Evolutionary conservation across 1,140 invertebrate genomes (phyloP), one percentile per base, ranked within the genome.

Genomic region (Leptinotarsa texana): DNA sequence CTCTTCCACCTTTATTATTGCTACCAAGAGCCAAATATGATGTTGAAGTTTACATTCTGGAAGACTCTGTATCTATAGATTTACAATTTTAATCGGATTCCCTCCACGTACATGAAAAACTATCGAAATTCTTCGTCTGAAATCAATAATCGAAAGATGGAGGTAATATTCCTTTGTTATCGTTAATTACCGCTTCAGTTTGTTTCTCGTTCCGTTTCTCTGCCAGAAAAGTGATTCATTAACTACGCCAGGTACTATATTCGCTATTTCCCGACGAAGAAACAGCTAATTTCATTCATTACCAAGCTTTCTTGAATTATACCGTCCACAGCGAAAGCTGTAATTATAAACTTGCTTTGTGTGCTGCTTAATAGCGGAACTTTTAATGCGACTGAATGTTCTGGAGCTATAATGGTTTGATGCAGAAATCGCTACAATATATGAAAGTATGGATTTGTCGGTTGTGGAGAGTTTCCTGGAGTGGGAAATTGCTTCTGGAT

Each of bases 301-400:
- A 57, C 51, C 15, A n/a, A 57, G 51, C 17, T 57, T 57, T 57
- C 15, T 4, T 57, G 51, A 57, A 57, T 57, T 57, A 57, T n/a
- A 57, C 15, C 51, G n/a, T 57, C n/a, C 51, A 57, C 51, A 57
- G 51, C 51, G 51, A 5, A 18, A 17, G 15, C 51, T 57, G 51
- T 57, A 57, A 57, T 57, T 57, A 57, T 57, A 57, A 57, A 57
- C 51, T 57, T 57, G 51, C n/a, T 57, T 57, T 57, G 51, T 57
- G 6, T 15, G 51, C 51, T 57, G 51, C n/a, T 57, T 57, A 57
- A 57, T 57, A 57, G 51, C 51, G 1, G 6, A 57, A 57, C 15
- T 57, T 57, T 15, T 18, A 57, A 57, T 57, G 17, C 51, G 3
- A 15, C 51, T 57, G 17, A 57, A 57, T 18, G 51, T 57, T 57